Conservation (phyloP, 53 echinoderm and acorn worm species). For the Actinopyga echinites region DNA sequence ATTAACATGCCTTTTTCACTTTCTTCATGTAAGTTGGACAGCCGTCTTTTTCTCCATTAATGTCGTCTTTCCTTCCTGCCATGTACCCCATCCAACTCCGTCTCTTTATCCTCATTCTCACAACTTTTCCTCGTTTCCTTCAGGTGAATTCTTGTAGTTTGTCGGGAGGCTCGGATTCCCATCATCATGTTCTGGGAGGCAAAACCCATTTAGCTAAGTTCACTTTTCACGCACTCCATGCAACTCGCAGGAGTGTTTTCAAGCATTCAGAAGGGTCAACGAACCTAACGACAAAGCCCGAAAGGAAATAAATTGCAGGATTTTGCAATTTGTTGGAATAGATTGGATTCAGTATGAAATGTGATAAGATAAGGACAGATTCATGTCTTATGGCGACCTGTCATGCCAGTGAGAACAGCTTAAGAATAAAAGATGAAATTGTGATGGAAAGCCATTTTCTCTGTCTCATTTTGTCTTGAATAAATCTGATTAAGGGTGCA, state of each 20-base stretch:
- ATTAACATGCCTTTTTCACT: background rate
- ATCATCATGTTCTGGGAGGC: conserved; percentile 26
- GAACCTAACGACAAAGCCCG: conserved; percentile 24
- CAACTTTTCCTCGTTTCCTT: conserved; percentile 27
- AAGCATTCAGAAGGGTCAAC: conserved; percentile 21
- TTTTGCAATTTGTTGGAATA: conserved; percentile 31
- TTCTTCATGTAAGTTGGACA: background rate
- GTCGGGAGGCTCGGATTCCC: conserved; percentile 26
- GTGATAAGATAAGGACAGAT: conserved; percentile 36
- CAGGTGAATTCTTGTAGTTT: conserved; percentile 29
- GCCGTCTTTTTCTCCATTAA: conserved; percentile 1
- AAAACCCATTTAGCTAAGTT: conserved; percentile 42
- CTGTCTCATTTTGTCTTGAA: background rate
- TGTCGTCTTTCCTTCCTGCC: background rate
- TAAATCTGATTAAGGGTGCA: no score
- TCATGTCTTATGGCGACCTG: conserved; percentile 42
- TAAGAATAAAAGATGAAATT: no score
- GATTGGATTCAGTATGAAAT: conserved; percentile 28
- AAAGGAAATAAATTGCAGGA: conserved; percentile 26
- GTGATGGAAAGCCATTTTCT: no score
- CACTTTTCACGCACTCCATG: conserved; percentile 16
- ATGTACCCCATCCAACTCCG: conserved; percentile 15
- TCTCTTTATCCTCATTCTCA: background rate
- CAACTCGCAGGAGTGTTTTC: conserved; percentile 1
- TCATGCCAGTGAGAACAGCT: conserved; percentile 9